These are phyloP conservation scores for Perdita meconis DNA, from an alignment of 2,888 invertebrate species.

Conservation along the genomic window DNA sequence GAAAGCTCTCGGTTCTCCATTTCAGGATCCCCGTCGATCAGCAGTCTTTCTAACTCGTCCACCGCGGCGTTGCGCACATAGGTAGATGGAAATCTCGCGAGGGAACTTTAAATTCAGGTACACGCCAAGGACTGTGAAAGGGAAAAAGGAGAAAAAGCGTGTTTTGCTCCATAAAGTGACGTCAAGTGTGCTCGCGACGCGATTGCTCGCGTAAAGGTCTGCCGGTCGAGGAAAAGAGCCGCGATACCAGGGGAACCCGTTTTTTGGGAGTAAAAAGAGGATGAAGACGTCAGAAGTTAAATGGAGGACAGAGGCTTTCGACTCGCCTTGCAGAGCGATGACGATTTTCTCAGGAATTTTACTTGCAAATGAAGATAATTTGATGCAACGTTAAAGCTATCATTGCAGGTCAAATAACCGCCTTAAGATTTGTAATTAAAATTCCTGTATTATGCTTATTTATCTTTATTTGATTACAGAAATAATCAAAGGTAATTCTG, in stretches of 20 bases:
- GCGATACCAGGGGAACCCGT: constrained; percentile 1
- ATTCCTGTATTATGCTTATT: too few relatives aligned
- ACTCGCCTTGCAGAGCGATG: not conserved
- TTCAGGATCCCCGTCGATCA: constrained; percentile 52
- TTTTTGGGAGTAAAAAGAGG: not conserved
- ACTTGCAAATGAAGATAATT: too few relatives aligned
- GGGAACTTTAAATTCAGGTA: constrained; percentile 3
- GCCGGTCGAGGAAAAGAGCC: not conserved
- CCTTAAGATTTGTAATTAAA: too few relatives aligned
- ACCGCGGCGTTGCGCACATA: not conserved
- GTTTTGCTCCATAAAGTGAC: not conserved
- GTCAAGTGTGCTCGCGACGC: not conserved
- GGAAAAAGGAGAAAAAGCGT: not conserved
- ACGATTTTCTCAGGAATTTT: too few relatives aligned
- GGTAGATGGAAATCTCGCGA: constrained; percentile 18
- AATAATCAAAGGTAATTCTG: too few relatives aligned
- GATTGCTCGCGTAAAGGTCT: not conserved
- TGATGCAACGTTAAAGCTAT: too few relatives aligned
- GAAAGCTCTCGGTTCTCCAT: constrained; percentile 55
- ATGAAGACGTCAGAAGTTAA: not conserved
- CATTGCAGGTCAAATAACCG: too few relatives aligned
- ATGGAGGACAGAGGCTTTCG: not conserved
- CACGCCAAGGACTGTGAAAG: not conserved
- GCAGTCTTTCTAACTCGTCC: constrained; percentile 51
- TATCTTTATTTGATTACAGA: too few relatives aligned